Percentiles rank a stretch among this genome's conserved stretches.
Conservation (phyloP, 2,888 invertebrate genomes). For the Pristionchus exspectatus region DNA sequence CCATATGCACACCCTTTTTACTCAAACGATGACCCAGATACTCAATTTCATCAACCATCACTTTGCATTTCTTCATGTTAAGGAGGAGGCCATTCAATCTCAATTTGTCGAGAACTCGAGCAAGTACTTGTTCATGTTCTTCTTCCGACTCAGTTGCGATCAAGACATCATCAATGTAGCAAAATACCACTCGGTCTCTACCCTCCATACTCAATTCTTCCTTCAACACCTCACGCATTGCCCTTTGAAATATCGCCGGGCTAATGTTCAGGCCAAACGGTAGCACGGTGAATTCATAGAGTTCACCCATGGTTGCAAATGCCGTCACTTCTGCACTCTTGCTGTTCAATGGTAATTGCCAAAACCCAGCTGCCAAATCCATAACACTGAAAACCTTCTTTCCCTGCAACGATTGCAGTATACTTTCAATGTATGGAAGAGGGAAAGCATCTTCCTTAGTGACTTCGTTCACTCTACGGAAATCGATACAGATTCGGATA, state of each 20-base stretch:
- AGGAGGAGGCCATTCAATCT: conserved; percentile 9
- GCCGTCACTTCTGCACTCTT: conserved; percentile 59
- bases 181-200: conserved; percentile 14
- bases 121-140: conserved; percentile 53
- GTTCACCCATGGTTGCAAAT: conserved; percentile 57
- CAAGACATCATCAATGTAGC: conserved; percentile 63
- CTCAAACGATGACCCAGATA: conserved; percentile 55
- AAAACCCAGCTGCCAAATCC: conserved; percentile 54
- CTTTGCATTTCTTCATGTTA: conserved; percentile 51
- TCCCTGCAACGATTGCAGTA: background rate
- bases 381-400: conserved; percentile 14
- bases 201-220: conserved; percentile 44
- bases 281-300: conserved; percentile 58
- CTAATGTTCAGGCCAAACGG: background rate
- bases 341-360: conserved; percentile 23
- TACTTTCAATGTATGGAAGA: too few species aligned
- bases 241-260: background rate
- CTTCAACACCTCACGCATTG: background rate
- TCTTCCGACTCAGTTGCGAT: too few species aligned
- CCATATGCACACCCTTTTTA: conserved; percentile 46
- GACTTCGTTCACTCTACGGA: too few species aligned
- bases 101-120: conserved; percentile 37
- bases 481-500: too few species aligned
- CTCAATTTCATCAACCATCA: too few species aligned
- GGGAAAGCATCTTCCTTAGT: too few species aligned